Base-by-base conservation (phyloP, 2,888 invertebrate genomes). In the Stomorhina lunata region DNA sequence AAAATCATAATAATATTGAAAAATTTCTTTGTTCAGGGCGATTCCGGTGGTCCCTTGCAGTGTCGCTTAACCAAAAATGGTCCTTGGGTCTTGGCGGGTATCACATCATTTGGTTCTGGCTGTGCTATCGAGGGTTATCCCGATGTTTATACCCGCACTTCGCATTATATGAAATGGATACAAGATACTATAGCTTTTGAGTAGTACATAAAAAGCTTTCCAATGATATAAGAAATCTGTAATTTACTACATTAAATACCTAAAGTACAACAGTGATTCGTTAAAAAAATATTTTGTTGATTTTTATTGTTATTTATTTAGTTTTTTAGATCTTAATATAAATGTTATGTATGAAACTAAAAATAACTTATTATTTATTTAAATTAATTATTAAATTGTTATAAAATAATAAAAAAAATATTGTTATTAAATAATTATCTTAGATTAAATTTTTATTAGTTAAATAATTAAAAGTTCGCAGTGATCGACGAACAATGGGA, bases 21-120 rank as follows among this genome's bases (percentile, higher is more conserved):
- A n/a, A 32, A 25, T 53, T 55, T 32, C 3, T 48, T 79, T 80
- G 90, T 50, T 91, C n/a, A 97, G 96, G 97, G 97, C 3, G 97
- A 97, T 90, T 97, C 96, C 2, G 97, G 97, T 0, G 97, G 97
- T 0, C 97, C 97, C 0, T 92, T 98, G 10, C 97, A 97, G 89
- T 97, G 97, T 87, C 94, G 95, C 6, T 92, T 93, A 50, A 91
- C 92, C 1, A 89, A 93, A 1, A 95, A 96, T 71, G 97, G 96
- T 0, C 94, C 95, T 57, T 98, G 97, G 97, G 96, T 96, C 87
- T 92, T 98, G 34, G 95, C 95, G 0, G 98, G 97, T 0, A 94
- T 98, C 40, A 97, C 97, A 0, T 97, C 97, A 0, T 98, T 98
- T 88, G 98, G 97, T 0, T 97, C 97, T 0, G 97, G 97, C 48